Evolutionary conservation across 2,888 invertebrate genomes (phyloP), one percentile per base, ranked within the genome.

Genomic region (Elgonia sp.): DNA sequence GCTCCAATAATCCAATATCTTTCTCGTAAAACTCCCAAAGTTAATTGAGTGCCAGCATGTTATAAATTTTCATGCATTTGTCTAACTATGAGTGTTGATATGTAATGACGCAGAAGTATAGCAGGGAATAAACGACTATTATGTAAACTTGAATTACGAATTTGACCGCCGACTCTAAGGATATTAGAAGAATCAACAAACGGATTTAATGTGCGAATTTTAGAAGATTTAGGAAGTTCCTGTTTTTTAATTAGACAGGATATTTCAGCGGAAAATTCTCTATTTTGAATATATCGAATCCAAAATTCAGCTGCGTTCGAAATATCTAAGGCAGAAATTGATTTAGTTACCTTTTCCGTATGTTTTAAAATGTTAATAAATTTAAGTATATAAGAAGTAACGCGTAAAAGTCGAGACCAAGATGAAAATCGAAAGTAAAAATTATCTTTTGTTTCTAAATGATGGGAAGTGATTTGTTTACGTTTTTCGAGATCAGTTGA

Each of bases 41-140:
- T n/a, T n/a, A n/a, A n/a, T 50, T 77, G 65, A 53, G 14, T 60
- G 8, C 77, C 65, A 9, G 55, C 20, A 57, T 79, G 67, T 21
- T 67, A 14, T 55, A 79, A 57, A 79, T 79, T 79, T 55, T 50
- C 39, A 79, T 79, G 79, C 29, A 69, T 21, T 69, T 79, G 67
- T 69, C 42, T 55, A 8, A 57, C 29, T 6, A 69, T 79, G 4
- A 79, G 20, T 8, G 65, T 57, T 7, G 67, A 79, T 57, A 79
- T 8, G 18, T 79, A 79, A 42, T 79, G 67, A 29, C 39, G 53
- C 12, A 67, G 69, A 40, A 79, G 57, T 57, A 67, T 57, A 29
- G 67, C 67, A 8, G 79, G 55, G 37, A 67, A 67, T 42, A 79
- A 16, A n/a, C 67, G 55, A 69, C 53, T 67, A 4, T 53, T 18